Evolutionary conservation across 2,797 vertebrate species (phyloP), one percentile per base, ranked within the genome.

Genomic region (Sorex maritimensis): DNA sequence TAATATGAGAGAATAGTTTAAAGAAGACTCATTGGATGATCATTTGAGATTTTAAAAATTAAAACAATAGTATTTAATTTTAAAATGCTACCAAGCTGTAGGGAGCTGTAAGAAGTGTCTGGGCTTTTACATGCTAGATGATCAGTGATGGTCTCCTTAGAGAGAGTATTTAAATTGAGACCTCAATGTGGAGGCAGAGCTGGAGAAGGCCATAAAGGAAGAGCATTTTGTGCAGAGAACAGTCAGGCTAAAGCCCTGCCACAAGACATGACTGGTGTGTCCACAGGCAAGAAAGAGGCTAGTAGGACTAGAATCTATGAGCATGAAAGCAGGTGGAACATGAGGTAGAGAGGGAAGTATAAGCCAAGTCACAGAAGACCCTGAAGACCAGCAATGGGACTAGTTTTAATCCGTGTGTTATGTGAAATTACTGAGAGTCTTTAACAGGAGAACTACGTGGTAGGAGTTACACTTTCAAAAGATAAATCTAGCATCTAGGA

Each of bases 341-440:
- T 10, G 87, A 72, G 2, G 17, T 68, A 68, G 63, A 75, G 30
- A 79, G 7, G 49, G 26, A 73, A 74, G 28, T 46, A 81, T 58
- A 6, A 46, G 34, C 5, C 28, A 80, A 34, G 23, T 68, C 61
- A 81, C n/a, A 65, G 23, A 46, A 2, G 24, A 4, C 26, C 38
- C 72, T 81, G 28, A 0, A 81, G 5, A 73, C 11, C 5, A 81
- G 67, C 2, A 2, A 28, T 26, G 41, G 14, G 19, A n/a, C 2
- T 91, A n/a, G 85, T 77, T 80, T 73, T 84, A 77, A 84, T 86
- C 61, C 28, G 79, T 75, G 23, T 69, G 5, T 75, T 73, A 65
- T 65, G 23, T 30, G 24, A 80, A 92, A 63, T 17, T 58, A 85
- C 1, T 30, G 6, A 46, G 10, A 74, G 2, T 21, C 78, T 92